phyloP scores from a whole-genome alignment of 2,888 invertebrate genomes.

The Dolichopus griseipennis region DNA sequence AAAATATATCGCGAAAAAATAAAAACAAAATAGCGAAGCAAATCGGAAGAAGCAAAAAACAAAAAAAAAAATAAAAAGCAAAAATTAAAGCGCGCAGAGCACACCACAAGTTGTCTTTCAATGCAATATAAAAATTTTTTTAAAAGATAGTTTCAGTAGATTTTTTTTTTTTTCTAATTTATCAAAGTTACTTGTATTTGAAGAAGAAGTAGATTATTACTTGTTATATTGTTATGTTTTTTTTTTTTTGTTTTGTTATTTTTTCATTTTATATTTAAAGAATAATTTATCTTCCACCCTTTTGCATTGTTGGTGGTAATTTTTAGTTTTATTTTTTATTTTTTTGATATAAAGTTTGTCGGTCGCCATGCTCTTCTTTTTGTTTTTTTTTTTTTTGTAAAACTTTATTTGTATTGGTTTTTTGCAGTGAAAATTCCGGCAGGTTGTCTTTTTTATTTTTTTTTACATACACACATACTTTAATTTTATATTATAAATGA shows the following conservation, averaged over 20 bases:
- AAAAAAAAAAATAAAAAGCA: background rate
- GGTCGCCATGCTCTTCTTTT: no score
- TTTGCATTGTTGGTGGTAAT: conserved; percentile 4
- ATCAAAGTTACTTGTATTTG: background rate
- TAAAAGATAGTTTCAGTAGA: background rate
- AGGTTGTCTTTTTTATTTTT: no score
- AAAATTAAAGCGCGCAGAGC: background rate
- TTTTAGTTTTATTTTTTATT: no score
- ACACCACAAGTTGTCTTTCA: background rate
- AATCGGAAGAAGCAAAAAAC: background rate
- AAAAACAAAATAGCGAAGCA: background rate
- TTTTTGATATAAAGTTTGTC: no score
- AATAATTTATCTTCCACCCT: conserved; percentile 6
- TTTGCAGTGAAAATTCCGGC: no score
- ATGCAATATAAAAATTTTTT: background rate
- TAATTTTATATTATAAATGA: no score
- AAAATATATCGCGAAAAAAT: background rate
- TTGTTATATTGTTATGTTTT: background rate
- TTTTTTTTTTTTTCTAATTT: background rate
- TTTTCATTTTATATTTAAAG: conserved; percentile 4
- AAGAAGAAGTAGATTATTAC: conserved; percentile 1
- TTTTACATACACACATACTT: no score
- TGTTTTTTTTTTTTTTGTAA: no score
- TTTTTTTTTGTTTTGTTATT: no score
- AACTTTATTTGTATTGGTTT: no score